phyloP scores from a whole-genome alignment of 37 sponge, comb jelly and placozoan genomes.

The Eunapius fragilis region DNA sequence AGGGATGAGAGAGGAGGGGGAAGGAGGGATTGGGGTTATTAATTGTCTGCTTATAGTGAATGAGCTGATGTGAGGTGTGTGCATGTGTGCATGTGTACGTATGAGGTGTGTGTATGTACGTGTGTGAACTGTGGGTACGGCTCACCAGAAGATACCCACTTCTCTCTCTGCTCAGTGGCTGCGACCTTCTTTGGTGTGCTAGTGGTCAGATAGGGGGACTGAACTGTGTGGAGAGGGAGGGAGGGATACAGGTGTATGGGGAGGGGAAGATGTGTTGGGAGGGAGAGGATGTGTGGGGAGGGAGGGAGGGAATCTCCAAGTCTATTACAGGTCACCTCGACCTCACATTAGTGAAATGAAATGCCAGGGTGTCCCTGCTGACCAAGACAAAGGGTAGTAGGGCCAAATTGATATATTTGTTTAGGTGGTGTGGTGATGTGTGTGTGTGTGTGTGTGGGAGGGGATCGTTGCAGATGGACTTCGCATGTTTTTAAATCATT shows the following conservation, averaged over 20 bases:
- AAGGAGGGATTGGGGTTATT: not conserved
- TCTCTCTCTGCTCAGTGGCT: not conserved
- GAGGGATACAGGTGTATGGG: not conserved
- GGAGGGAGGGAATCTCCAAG: not conserved
- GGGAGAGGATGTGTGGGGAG: not conserved
- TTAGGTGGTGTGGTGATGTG: too few relatives aligned
- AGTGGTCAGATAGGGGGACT: slow-evolving; percentile 27
- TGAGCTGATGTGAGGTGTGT: too few relatives aligned
- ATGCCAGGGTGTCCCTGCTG: too few relatives aligned
- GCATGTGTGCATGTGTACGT: too few relatives aligned
- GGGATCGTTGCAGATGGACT: too few relatives aligned
- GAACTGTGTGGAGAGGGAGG: not conserved
- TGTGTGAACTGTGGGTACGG: slow-evolving; percentile 26
- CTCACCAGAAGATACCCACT: not conserved
- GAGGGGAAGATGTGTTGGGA: not conserved
- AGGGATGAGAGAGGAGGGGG: slow-evolving; percentile 1
- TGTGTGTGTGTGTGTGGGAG: too few relatives aligned
- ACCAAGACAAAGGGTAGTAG: too few relatives aligned
- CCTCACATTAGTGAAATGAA: too few relatives aligned
- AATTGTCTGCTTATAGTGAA: not conserved
- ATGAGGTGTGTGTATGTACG: slow-evolving; percentile 4
- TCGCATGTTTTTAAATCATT: too few relatives aligned
- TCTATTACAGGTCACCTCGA: too few relatives aligned
- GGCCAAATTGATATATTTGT: too few relatives aligned
- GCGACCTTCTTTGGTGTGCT: slow-evolving; percentile 21